Evolutionary conservation across 1,140 invertebrate species (phyloP).

Genomic region (Tetramorium alpestre): DNA sequence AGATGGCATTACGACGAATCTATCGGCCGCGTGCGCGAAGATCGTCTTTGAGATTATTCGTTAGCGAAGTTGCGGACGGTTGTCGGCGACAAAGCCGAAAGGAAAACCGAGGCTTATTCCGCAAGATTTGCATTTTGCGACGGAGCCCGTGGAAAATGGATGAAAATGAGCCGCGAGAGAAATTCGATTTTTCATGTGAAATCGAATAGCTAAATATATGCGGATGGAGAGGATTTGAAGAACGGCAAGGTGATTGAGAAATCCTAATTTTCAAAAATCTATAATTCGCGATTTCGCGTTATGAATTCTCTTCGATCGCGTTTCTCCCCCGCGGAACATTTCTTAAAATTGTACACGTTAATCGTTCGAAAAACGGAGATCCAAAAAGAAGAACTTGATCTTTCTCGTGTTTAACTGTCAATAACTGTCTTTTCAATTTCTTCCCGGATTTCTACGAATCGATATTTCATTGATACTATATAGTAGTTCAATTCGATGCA

Average conservation of each 20-base stretch:
- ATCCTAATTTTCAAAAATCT: not conserved
- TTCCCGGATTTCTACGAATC: not conserved
- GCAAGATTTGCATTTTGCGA: constrained; percentile 13
- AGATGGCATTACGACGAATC: constrained; percentile 67
- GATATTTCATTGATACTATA: constrained; percentile 1
- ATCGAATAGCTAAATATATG: not conserved
- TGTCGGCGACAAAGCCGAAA: not conserved
- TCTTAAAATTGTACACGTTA: not conserved
- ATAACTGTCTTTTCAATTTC: not conserved
- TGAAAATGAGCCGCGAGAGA: not conserved
- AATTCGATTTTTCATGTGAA: not conserved
- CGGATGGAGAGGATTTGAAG: not conserved
- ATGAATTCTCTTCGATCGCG: not conserved
- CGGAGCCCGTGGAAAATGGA: not conserved
- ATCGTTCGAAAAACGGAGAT: not conserved
- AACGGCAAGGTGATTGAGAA: not conserved
- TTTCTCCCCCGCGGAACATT: not conserved
- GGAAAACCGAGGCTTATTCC: constrained; percentile 10
- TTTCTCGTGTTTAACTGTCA: not conserved
- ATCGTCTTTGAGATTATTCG: constrained; percentile 52
- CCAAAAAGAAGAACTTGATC: not conserved
- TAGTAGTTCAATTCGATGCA: constrained; percentile 9
- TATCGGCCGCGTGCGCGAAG: constrained; percentile 33
- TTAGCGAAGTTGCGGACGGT: not conserved
- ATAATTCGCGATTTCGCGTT: not conserved